phyloP scores from a whole-genome alignment of 2,797 vertebrate genomes.

The Scarus forsteni region DNA sequence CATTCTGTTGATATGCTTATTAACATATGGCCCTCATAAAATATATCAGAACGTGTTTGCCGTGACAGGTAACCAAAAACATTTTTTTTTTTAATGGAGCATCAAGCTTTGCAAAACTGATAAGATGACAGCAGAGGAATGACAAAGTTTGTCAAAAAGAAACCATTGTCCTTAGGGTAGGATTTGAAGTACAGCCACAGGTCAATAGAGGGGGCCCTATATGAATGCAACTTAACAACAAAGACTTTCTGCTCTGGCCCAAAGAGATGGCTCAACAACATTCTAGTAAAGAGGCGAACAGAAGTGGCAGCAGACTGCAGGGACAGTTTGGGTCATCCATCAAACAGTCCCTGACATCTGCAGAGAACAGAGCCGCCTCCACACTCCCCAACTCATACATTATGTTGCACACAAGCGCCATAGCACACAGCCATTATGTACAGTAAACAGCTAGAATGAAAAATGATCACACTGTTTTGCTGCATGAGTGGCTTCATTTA shows the following conservation, averaged over 20 bases:
- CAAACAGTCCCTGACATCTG: constrained; percentile 49
- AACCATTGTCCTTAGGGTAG: constrained; percentile 10
- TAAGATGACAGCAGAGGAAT: constrained; percentile 2
- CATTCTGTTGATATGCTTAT: too few species aligned
- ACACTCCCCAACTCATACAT: constrained; percentile 39
- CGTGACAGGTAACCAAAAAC: too few species aligned
- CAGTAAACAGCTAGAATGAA: constrained; percentile 12
- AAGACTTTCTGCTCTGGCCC: constrained; percentile 20
- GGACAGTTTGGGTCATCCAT: constrained; percentile 59
- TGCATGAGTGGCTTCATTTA: constrained; percentile 9
- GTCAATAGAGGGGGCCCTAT: constrained; percentile 14
- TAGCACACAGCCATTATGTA: constrained; percentile 18
- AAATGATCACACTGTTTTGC: constrained; percentile 17
- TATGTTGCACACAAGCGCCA: constrained; percentile 24
- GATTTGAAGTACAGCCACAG: constrained; percentile 25
- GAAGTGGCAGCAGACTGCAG: constrained; percentile 40
- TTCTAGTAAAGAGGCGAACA: constrained; percentile 43
- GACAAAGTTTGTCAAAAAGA: background rate
- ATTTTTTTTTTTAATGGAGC: too few species aligned
- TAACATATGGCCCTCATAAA: too few species aligned
- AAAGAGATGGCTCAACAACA: constrained; percentile 23
- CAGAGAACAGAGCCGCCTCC: constrained; percentile 27
- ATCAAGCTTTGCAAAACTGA: too few species aligned
- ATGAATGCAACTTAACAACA: constrained; percentile 24
- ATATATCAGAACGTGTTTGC: too few species aligned